A percentile compares a stretch with the other conserved stretches of the same genome.
phyloP scores from a whole-genome alignment of 2,797 vertebrate genomes.

The Ptychobarbus kaznakovi region DNA sequence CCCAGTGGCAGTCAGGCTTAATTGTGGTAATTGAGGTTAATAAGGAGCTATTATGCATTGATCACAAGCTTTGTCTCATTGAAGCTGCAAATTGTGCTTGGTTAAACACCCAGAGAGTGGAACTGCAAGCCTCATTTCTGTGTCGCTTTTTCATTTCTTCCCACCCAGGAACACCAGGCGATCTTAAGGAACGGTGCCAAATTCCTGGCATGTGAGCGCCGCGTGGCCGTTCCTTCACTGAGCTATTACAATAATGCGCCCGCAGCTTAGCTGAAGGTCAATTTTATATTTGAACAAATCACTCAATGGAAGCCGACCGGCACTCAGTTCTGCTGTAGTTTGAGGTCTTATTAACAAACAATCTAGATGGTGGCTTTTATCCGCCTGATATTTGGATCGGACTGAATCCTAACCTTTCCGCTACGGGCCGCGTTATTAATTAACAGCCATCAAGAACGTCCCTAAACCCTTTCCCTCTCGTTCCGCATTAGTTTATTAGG shows the following conservation, averaged over 20 bases:
- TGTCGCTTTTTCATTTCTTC: slow-evolving; percentile 43
- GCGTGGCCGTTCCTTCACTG: not conserved
- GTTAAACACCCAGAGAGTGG: slow-evolving; percentile 80
- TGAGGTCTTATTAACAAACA: slow-evolving; percentile 42
- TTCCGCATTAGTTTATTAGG: slow-evolving; percentile 42
- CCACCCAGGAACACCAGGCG: slow-evolving; percentile 11
- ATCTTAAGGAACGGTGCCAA: not conserved
- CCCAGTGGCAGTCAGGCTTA: slow-evolving; percentile 84
- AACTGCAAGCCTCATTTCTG: slow-evolving; percentile 46
- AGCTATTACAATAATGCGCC: slow-evolving; percentile 18
- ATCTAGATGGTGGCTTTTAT: slow-evolving; percentile 32
- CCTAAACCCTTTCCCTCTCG: slow-evolving; percentile 9
- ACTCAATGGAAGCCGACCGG: not conserved
- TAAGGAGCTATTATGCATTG: slow-evolving; percentile 84
- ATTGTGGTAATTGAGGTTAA: slow-evolving; percentile 87
- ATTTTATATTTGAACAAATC: slow-evolving; percentile 24
- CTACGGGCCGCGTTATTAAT: not conserved
- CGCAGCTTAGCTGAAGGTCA: slow-evolving; percentile 38
- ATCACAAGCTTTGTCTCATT: slow-evolving; percentile 86
- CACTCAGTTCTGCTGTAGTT: slow-evolving; percentile 24
- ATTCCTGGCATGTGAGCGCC: not conserved
- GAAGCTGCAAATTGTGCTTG: slow-evolving; percentile 81
- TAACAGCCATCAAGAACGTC: slow-evolving; percentile 6
- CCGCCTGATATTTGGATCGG: slow-evolving; percentile 30
- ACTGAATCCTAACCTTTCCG: slow-evolving; percentile 27